phyloP scores from a whole-genome alignment of 2,888 invertebrate species.

The Lepidocyrtoides sp. region DNA sequence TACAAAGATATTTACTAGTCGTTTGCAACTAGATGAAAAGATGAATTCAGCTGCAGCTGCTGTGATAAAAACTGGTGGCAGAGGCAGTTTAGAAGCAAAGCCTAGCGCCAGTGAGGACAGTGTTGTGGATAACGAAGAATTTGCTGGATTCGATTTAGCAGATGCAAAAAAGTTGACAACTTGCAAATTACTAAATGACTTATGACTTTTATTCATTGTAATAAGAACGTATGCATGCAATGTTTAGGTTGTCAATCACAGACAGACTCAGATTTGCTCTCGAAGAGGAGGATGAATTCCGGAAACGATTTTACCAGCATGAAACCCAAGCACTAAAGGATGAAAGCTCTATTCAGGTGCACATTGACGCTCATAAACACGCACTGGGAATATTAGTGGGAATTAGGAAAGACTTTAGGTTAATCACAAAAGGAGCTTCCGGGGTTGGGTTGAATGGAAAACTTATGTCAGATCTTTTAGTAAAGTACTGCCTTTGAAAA shows the following conservation, averaged over 20 bases:
- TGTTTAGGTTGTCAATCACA: slow-evolving; percentile 65
- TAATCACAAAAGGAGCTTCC: slow-evolving; percentile 61
- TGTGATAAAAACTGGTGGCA: slow-evolving; percentile 44
- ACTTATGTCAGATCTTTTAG: slow-evolving; percentile 71
- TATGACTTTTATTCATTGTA: no score
- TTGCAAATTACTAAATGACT: no score
- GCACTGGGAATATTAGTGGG: slow-evolving; percentile 68
- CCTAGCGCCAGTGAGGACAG: neutral
- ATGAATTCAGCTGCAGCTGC: slow-evolving; percentile 51
- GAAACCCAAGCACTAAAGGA: slow-evolving; percentile 75
- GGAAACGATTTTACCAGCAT: slow-evolving; percentile 72
- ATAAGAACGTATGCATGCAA: no score
- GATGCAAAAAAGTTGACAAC: slow-evolving; percentile 75
- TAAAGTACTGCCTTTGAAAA: slow-evolving; percentile 44
- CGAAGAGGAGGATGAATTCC: slow-evolving; percentile 76
- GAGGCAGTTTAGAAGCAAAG: slow-evolving; percentile 5
- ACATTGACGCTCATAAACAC: slow-evolving; percentile 78
- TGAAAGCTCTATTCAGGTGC: slow-evolving; percentile 74
- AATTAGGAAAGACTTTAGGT: slow-evolving; percentile 67
- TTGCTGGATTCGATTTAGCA: slow-evolving; percentile 68
- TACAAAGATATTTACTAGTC: slow-evolving; percentile 46
- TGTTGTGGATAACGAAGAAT: slow-evolving; percentile 55
- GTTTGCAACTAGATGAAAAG: slow-evolving; percentile 54
- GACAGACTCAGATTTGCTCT: slow-evolving; percentile 74
- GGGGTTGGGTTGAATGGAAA: slow-evolving; percentile 69